Evolutionary conservation across 2,888 invertebrate species (phyloP).

Genomic region (Sturmia bella): DNA sequence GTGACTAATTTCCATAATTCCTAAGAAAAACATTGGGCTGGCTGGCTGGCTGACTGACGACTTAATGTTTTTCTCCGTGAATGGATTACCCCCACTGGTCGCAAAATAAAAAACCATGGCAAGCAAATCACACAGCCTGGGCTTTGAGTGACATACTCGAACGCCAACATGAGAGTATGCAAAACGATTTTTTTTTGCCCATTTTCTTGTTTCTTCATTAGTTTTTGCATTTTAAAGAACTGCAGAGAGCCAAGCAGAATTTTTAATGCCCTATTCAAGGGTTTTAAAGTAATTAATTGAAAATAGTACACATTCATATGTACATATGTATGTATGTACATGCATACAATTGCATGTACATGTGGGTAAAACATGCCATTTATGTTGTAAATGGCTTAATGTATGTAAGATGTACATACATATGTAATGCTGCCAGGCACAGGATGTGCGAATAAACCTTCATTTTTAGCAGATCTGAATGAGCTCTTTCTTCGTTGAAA

Average conservation of each 20-base stretch:
- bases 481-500: neutral
- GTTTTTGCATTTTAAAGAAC: constrained; percentile 16
- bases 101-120: constrained; percentile 1
- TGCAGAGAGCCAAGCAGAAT: neutral
- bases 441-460: constrained; percentile 28
- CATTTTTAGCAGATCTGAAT: neutral
- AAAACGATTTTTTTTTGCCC: constrained; percentile 2
- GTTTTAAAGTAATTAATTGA: neutral
- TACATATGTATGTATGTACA: too few species aligned
- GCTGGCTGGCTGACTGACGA: constrained; percentile 37
- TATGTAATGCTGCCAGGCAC: constrained; percentile 11
- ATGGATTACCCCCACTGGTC: constrained; percentile 59
- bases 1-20: constrained; percentile 79
- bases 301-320: too few species aligned
- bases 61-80: constrained; percentile 31
- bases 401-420: constrained; percentile 7
- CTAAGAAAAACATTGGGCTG: constrained; percentile 72
- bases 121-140: constrained; percentile 8
- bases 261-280: constrained; percentile 27
- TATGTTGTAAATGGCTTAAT: constrained; percentile 30
- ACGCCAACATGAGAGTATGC: constrained; percentile 30
- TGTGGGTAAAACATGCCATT: neutral
- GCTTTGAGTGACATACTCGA: constrained; percentile 29
- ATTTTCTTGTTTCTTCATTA: neutral
- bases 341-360: too few species aligned